Base-by-base conservation (phyloP, 2,113 vertebrate species). In the Dromaius novaehollandiae region DNA sequence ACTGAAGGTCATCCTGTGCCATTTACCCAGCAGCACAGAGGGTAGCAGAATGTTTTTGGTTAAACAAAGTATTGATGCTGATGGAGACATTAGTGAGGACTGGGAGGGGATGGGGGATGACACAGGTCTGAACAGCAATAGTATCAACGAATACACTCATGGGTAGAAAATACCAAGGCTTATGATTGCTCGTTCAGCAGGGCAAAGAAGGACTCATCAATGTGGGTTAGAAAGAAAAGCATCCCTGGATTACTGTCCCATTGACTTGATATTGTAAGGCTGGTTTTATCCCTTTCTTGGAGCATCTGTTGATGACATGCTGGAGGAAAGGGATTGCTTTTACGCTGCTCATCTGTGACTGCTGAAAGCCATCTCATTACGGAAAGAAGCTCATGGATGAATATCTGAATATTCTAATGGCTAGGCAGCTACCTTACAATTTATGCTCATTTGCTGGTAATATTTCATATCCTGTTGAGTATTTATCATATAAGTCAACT, bases 291-390 rank as follows among this genome's bases (percentile, higher is more conserved):
- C 71, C 79, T 85, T 48, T 51, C 82, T 88, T 34, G 10, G 42
- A 93, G 90, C 88, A 81, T 76, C 81, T 86, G 71, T 21, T 74
- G 61, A 10, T 26, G 68, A 82, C 66, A n/a, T 89, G 94, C 84
- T 87, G 73, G 77, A 64, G 53, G 44, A 80, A 53, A 65, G n/a
- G 50, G 81, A 74, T 51, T 20, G 7, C 55, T 87, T 56, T 58
- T 16, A 88, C 22, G 20, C n/a, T 4, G 7, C 56, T 74, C 50
- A 32, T 78, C 44, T 56, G 20, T 46, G 78, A 38, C 50, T 73
- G 61, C 60, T 65, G 69, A 61, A 46, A 46, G 40, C 48, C 88
- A 85, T 22, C 63, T 56, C 18, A 44, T 9, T 53, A 9, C 6
- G 22, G 56, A 61, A 46, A 34, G 30, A 66, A 81, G 15, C 40